Base-by-base conservation (phyloP, 2,888 invertebrate species). In the Cephus sareptanus region DNA sequence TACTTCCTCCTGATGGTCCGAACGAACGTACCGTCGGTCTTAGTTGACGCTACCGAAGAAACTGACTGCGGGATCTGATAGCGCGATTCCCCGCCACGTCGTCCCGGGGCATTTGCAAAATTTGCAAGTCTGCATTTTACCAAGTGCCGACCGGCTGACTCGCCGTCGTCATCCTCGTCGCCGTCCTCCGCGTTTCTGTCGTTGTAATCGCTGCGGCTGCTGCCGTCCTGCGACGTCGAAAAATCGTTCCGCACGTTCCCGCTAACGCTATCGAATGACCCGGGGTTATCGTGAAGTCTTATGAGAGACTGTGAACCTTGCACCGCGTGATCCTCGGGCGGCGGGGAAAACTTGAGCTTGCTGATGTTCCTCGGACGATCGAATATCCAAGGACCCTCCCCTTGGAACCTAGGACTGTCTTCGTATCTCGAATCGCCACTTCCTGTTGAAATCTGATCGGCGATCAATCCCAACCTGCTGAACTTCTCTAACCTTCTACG, bases 51-150 rank as follows among this genome's bases (percentile, higher is more conserved):
- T 56, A 56, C 23, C 56, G 56, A 56, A 3, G 71, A 71, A 71
- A 71, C 71, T 34, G 71, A 31, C 31, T 71, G 71, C 71, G 71
- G 34, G 56, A 23, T 56, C 71, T 34, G 34, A 12, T 34, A 34
- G 71, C 31, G 15, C 71, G 31, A 34, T 34, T 31, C 71, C 71
- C 13, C 71, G 33, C 71, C 71, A 71, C 71, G 56, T 56, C 56
- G 56, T 56, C 23, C 71, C 81, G 77, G 69, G 73, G 74, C 79
- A 79, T 83, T 83, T 81, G 79, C 75, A 73, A 83, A 84, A 86
- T 83, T 82, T 81, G 86, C 87, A 84, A 88, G 80, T 85, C 82
- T 81, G 87, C 88, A 89, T 89, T 86, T 88, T 85, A 83, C 83
- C 80, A 74, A 40, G 71, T 74, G 30, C 69, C 30, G 34, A 70